Base-by-base conservation (phyloP, 2,113 vertebrate species). In the Peromyscus californicus region DNA sequence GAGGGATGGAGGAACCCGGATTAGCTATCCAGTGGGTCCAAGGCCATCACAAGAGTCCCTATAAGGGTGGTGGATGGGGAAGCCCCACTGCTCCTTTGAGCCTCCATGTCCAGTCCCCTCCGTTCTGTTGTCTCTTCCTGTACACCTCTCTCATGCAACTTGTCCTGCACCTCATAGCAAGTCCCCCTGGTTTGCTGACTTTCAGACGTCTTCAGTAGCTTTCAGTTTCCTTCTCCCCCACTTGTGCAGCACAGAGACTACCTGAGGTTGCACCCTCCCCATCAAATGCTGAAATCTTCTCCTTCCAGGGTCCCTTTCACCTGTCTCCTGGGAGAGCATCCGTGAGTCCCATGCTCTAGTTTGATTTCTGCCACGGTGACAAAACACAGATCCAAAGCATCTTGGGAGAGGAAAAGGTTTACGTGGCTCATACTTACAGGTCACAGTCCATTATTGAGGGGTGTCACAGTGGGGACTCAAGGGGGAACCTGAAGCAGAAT, bases 281-380 rank as follows among this genome's bases (percentile, higher is more conserved):
- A n/a, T 4, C 11, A 13, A 61, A 16, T 5, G 42, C 36, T 3
- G 16, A 15, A 31, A 42, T 0, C 7, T 2, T 69, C 4, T 19
- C 59, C 45, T 24, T 26, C 63, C 2, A 1, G 0, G 1, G 33
- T 1, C 42, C 72, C 51, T 9, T 8, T 59, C 15, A 7, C 15
- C 5, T 12, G 10, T n/a, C 57, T 69, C 10, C 0, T 2, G 8
- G 63, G 51, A 59, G 31, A 3, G 0, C 1, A n/a, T 31, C 16
- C 19, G 3, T 21, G 6, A 13, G n/a, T 48, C 29, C 29, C 13
- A 1, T 72, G 57, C 79, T 17, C 82, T 61, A 42, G 80, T 84
- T 42, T 16, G 57, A 17, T 42, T 84, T 84, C 57, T 63, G 57
- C 29, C 13, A 15, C 57, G 1, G 13, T 3, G 26, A 65, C 65